These are phyloP conservation scores for Drosophila anomalata DNA, from an alignment of 2,888 invertebrate genomes.

Conservation along the genomic window DNA sequence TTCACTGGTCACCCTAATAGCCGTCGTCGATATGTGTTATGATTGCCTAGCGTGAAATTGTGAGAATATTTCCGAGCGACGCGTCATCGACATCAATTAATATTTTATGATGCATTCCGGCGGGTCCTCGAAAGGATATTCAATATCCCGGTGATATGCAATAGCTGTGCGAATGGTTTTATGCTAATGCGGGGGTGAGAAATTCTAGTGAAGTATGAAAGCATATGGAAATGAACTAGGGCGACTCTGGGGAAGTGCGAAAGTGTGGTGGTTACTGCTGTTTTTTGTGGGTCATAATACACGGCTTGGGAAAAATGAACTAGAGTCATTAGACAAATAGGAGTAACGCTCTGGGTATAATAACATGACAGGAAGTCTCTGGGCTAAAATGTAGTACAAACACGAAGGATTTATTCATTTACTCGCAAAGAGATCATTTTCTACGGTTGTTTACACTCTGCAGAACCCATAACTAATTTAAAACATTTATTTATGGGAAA, in stretches of 20 bases:
- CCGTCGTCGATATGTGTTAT: conserved; percentile 45
- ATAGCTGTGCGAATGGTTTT: conserved; percentile 74
- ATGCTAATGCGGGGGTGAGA: conserved; percentile 53
- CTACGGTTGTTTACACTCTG: not conserved
- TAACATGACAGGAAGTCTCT: not conserved
- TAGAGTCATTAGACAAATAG: not conserved
- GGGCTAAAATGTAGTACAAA: not conserved
- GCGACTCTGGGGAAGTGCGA: conserved; percentile 5
- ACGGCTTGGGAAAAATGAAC: conserved; percentile 12
- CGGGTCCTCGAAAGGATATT: conserved; percentile 60
- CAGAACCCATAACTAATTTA: not conserved
- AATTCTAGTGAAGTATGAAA: not conserved
- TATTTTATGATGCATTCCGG: conserved; percentile 57
- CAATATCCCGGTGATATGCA: conserved; percentile 67
- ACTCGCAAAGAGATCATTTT: not conserved
- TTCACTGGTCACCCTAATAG: conserved; percentile 72
- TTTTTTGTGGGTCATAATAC: not conserved
- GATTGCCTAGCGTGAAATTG: conserved; percentile 77
- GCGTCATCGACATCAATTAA: conserved; percentile 56
- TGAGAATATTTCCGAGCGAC: conserved; percentile 59
- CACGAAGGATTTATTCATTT: not conserved
- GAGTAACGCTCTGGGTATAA: not conserved
- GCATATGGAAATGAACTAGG: not conserved
- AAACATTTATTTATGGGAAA: conserved; percentile 1
- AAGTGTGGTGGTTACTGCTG: conserved; percentile 18